Conservation (phyloP, 2,888 invertebrate genomes). For the Cabera pusaria region DNA sequence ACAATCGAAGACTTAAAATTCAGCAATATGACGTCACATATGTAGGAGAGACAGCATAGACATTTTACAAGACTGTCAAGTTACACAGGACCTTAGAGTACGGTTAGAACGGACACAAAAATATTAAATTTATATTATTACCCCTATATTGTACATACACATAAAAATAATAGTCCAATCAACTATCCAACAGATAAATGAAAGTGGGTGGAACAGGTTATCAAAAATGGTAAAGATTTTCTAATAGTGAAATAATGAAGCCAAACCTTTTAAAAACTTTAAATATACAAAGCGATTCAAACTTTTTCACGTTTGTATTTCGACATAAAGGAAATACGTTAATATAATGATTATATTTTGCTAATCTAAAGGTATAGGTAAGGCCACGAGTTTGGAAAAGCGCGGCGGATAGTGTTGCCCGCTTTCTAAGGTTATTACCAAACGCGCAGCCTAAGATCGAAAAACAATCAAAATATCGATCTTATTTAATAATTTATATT, state of each 20-base stretch:
- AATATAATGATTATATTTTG: conserved; percentile 15
- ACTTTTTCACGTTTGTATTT: no score
- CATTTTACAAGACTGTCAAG: no score
- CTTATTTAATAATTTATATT: conserved; percentile 23
- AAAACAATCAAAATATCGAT: conserved; percentile 33
- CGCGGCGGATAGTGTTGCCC: conserved; percentile 1
- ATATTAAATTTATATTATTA: no score
- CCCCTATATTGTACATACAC: neutral
- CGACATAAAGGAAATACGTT: conserved; percentile 6
- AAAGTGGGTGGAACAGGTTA: conserved; percentile 1
- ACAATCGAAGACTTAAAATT: no score
- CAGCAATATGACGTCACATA: no score
- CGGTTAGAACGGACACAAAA: no score
- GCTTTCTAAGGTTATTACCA: no score
- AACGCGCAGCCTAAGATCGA: conserved; percentile 19
- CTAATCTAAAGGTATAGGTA: conserved; percentile 9
- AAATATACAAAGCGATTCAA: conserved; percentile 12
- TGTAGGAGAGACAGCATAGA: no score
- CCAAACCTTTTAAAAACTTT: no score
- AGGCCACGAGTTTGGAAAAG: conserved; percentile 1
- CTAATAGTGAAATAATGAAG: no score
- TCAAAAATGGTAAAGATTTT: no score
- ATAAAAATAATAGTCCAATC: neutral
- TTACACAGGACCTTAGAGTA: no score
- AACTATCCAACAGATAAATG: neutral